A percentile compares a stretch with the other conserved stretches of the same genome.
phyloP scores from a whole-genome alignment of 2,888 invertebrate species.

The Beris morrisii region DNA sequence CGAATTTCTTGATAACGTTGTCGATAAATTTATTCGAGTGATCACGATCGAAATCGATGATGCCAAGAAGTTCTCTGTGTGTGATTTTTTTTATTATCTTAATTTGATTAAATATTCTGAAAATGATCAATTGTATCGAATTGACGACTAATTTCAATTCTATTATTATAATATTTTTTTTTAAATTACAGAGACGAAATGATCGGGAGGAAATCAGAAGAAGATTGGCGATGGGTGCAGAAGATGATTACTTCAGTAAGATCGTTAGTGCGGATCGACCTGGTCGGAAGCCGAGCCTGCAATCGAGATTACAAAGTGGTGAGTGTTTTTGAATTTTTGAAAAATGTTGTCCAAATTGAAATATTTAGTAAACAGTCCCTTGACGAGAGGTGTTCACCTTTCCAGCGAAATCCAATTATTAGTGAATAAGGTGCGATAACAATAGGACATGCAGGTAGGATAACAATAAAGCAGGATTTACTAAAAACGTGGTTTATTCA shows the following conservation, averaged over 20 bases:
- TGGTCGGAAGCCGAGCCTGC: constrained; percentile 83
- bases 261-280: constrained; percentile 67
- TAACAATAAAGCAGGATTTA: no score
- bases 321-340: constrained; percentile 19
- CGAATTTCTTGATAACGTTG: constrained; percentile 60
- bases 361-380: no score
- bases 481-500: no score
- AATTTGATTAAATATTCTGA: no score
- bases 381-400: no score
- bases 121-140: not conserved
- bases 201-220: constrained; percentile 90
- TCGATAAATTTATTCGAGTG: constrained; percentile 62
- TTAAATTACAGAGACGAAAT: constrained; percentile 74
- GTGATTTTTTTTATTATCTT: constrained; percentile 23
- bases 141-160: not conserved
- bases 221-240: constrained; percentile 82
- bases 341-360: no score
- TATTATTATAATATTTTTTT: constrained; percentile 1
- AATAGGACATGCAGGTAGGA: no score
- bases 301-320: constrained; percentile 85
- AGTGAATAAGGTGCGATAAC: no score
- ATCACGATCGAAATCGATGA: constrained; percentile 59
- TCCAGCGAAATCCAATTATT: no score
- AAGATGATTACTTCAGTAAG: constrained; percentile 69
- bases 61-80: constrained; percentile 44